Percentiles rank a stretch among this genome's conserved stretches.
Conservation (phyloP, 2,797 vertebrate genomes). For the Anguilla obscura region DNA sequence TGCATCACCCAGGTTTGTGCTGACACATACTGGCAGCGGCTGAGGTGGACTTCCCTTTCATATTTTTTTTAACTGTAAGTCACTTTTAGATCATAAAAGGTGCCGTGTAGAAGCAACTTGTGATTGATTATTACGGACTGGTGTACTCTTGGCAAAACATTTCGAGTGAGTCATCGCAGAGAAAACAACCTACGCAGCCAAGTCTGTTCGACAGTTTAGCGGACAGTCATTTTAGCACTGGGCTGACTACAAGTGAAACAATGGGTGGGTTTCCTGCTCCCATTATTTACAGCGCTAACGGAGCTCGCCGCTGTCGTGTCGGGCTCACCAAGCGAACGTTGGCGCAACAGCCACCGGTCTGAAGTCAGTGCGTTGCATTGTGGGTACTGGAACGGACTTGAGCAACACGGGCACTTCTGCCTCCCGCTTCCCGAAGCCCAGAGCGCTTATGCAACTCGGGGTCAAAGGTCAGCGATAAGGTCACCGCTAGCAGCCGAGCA, state of each 20-base stretch:
- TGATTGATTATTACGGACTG: background rate
- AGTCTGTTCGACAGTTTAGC: background rate
- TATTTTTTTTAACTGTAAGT: background rate
- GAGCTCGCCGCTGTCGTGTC: conserved; percentile 28
- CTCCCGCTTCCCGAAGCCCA: conserved; percentile 55
- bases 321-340: conserved; percentile 39
- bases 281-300: conserved; percentile 28
- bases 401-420: conserved; percentile 59
- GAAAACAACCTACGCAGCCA: background rate
- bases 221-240: conserved; percentile 11
- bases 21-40: background rate
- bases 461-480: conserved; percentile 43
- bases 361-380: conserved; percentile 64
- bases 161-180: background rate
- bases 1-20: background rate
- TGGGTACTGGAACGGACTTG: conserved; percentile 59
- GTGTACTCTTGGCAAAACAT: background rate
- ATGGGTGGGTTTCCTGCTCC: conserved; percentile 29
- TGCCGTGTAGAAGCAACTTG: background rate
- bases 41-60: background rate
- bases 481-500: background rate
- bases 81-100: background rate
- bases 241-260: background rate
- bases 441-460: conserved; percentile 52
- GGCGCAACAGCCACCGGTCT: conserved; percentile 43